A percentile compares a stretch with the other conserved stretches of the same genome.
Conservation (phyloP, 2,797 vertebrate species). For the Sphenodon punctatus region DNA sequence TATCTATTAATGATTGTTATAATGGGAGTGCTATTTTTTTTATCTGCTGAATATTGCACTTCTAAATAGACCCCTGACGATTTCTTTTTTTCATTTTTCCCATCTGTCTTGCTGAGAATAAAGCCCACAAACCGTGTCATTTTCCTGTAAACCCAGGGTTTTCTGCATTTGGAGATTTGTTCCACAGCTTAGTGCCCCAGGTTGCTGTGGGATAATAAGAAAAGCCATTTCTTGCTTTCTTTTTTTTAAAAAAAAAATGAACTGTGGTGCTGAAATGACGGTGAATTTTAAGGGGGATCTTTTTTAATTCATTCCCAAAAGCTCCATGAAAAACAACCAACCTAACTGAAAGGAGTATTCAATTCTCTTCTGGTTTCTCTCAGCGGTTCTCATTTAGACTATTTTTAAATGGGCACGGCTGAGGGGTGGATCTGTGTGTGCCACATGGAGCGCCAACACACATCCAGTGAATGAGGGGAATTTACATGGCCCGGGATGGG, state of each 20-base stretch:
- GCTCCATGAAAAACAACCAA: background rate
- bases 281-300: background rate
- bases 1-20: background rate
- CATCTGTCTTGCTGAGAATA: background rate
- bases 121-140: background rate
- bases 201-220: background rate
- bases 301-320: background rate
- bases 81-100: background rate
- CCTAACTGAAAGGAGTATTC: background rate
- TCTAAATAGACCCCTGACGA: background rate
- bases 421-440: too few relatives aligned
- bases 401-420: too few relatives aligned
- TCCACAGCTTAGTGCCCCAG: background rate
- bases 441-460: too few relatives aligned
- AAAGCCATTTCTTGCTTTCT: background rate
- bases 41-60: background rate
- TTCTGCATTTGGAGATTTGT: background rate
- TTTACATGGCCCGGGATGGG: too few relatives aligned
- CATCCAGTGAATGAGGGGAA: too few relatives aligned
- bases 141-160: background rate
- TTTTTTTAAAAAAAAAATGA: too few relatives aligned
- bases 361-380: background rate
- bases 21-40: constrained; percentile 1
- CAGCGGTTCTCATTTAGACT: too few relatives aligned
- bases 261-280: background rate